Evolutionary conservation across 2,797 vertebrate genomes (phyloP).

Genomic region (Poeciliopsis infans): DNA sequence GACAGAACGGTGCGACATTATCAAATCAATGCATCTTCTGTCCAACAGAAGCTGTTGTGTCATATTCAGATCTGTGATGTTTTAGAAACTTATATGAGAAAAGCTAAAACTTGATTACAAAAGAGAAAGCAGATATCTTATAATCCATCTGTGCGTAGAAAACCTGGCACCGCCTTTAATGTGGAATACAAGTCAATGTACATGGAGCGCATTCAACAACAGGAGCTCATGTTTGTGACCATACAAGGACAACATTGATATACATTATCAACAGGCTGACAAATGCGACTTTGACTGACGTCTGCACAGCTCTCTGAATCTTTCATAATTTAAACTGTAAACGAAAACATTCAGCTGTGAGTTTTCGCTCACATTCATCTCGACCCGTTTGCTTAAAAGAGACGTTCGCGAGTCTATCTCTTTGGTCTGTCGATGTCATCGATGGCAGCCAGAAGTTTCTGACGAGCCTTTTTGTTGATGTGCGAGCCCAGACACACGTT

Average conservation of each 20-base stretch:
- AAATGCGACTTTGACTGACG: background rate
- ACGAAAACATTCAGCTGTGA: slow-evolving; percentile 42
- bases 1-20: background rate
- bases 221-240: slow-evolving; percentile 10
- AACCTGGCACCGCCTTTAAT: slow-evolving; percentile 36
- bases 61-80: background rate
- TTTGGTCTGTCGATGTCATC: slow-evolving; percentile 96
- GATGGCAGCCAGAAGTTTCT: slow-evolving; percentile 95
- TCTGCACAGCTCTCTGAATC: slow-evolving; percentile 5
- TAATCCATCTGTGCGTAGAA: slow-evolving; percentile 8
- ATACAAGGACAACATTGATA: background rate
- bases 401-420: slow-evolving; percentile 83
- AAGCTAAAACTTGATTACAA: background rate
- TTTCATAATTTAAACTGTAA: slow-evolving; percentile 10
- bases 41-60: background rate
- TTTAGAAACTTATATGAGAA: slow-evolving; percentile 4
- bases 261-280: slow-evolving; percentile 8
- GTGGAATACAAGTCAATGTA: background rate
- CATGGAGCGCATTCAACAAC: slow-evolving; percentile 23
- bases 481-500: slow-evolving; percentile 97
- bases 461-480: slow-evolving; percentile 98
- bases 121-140: background rate
- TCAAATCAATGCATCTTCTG: background rate
- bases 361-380: slow-evolving; percentile 16
- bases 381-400: slow-evolving; percentile 4